Evolutionary conservation across 2,113 vertebrate genomes (phyloP), one percentile per base, ranked within the genome.

Genomic region (Formicarius rufipectus): DNA sequence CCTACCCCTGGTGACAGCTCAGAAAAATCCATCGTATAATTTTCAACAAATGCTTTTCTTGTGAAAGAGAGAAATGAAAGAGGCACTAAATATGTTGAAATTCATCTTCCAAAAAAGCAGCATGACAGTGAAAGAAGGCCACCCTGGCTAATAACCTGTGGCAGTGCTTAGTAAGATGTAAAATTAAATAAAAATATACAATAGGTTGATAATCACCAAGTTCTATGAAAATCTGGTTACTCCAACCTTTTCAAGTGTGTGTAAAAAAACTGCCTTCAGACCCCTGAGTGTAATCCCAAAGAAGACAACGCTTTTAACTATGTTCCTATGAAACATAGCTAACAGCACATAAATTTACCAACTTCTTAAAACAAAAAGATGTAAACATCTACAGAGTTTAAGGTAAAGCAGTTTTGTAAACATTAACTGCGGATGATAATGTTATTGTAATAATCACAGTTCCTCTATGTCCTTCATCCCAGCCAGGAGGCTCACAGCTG

Each of bases 331-430:
- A 96, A 96, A 95, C 97, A 97, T 76, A 98, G 98, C 95, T 96
- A 98, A 97, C 94, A 97, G 97, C 77, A 97, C 97, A 90, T 97
- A 95, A 96, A 96, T 96, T 97, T 94, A 98, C 97, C 95, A 91
- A 98, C 94, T 90, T 97, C 97, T 98, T 89, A 95, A 98, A 97
- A 98, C 88, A 95, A 97, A 98, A 96, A 90, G 96, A 98, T 99
- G 98, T 99, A 99, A 99, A 98, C 98, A 98, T 98, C 98, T 98
- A 98, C 97, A 96, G 97, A 98, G 97, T 98, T 98, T 98, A 98
- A 98, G 98, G 98, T 98, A 98, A 98, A 98, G 98, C 98, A 98
- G 98, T 98, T 98, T 98, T 98, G 98, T 98, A 98, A 98, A 98
- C 98, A 98, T 97, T 98, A 98, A 98, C 98, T 98, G 98, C 97